Percentiles rank a stretch among this genome's conserved stretches.
Conservation (phyloP, 2,113 vertebrate species). For the Barbus barbus region DNA sequence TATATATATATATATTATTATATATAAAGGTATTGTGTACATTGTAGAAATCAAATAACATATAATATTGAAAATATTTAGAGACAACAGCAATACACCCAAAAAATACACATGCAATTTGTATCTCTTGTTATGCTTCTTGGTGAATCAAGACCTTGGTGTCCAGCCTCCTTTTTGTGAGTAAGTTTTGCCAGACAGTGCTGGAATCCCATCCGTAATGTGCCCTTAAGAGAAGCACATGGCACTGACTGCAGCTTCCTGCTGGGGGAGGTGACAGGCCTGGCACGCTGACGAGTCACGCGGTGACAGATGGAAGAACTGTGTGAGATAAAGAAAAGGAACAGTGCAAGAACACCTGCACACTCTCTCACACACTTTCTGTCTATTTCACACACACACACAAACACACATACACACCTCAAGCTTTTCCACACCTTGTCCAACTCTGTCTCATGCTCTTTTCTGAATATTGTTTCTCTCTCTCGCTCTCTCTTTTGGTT, state of each 20-base stretch:
- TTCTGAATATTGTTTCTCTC: neutral
- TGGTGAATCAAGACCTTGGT: neutral
- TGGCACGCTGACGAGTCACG: constrained; percentile 12
- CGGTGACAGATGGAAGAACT: constrained; percentile 6
- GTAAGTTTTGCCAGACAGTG: neutral
- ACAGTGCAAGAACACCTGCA: constrained; percentile 19
- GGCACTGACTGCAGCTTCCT: constrained; percentile 16
- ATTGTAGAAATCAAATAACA: neutral
- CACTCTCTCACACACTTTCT: too few relatives aligned
- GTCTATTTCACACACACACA: too few relatives aligned
- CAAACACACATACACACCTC: neutral
- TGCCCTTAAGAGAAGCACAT: constrained; percentile 27
- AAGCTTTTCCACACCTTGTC: neutral
- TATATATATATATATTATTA: too few relatives aligned
- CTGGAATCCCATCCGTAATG: constrained; percentile 16
- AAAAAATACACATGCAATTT: neutral
- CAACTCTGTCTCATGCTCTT: neutral
- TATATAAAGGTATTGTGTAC: too few relatives aligned
- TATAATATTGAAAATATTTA: neutral
- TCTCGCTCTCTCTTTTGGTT: neutral
- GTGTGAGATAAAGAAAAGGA: constrained; percentile 17
- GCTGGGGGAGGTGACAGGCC: constrained; percentile 37
- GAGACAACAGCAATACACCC: neutral
- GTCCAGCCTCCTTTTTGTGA: neutral
- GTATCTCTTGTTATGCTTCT: neutral